Evolutionary conservation across 2,113 vertebrate genomes (phyloP), one percentile per base, ranked within the genome.

Genomic region (Tetraodon nigroviridis): DNA sequence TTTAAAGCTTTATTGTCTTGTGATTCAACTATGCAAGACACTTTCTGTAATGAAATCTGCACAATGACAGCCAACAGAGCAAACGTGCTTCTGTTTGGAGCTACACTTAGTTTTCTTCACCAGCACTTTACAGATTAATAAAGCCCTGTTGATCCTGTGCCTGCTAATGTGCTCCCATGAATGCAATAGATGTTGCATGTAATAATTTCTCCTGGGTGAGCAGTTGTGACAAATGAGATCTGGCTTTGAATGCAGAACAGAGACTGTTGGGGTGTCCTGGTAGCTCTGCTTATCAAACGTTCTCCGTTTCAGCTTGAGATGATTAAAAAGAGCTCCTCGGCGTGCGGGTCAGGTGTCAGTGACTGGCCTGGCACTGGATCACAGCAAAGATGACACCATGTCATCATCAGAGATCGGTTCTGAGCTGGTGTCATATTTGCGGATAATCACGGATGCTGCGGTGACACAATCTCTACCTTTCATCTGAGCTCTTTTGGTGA

Each of bases 181-280:
- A 79, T 82, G 57, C 66, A 76, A 71, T 75, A 73, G 78, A 78
- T 71, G 61, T 76, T 78, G 66, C 69, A 60, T 81, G 56, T 76
- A 75, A 85, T 86, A 24, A 82, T 84, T 73, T 78, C 58, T 79
- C 73, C 11, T 68, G 74, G 67, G 69, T 82, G 67, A 86, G 51
- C 67, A 60, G 75, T 79, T 72, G 65, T 75, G 77, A 82, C 82
- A 81, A 86, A 80, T 72, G 60, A 61, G 63, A 76, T 61, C 37
- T 40, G 42, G 66, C 73, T 75, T 73, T 60, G 47, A 40, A 42
- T 50, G 63, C 48, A 67, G 18, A 51, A 78, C 55, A 44, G 47
- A 60, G 57, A 42, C 55, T 69, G 54, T 72, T 74, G 73, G 55
- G 44, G 51, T 55, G 37, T 61, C 37, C 46, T 67, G 54, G 52